Conservation (phyloP, 30 jellyfish, hydroid and myxozoan species). For the Sanderia malayensis region DNA sequence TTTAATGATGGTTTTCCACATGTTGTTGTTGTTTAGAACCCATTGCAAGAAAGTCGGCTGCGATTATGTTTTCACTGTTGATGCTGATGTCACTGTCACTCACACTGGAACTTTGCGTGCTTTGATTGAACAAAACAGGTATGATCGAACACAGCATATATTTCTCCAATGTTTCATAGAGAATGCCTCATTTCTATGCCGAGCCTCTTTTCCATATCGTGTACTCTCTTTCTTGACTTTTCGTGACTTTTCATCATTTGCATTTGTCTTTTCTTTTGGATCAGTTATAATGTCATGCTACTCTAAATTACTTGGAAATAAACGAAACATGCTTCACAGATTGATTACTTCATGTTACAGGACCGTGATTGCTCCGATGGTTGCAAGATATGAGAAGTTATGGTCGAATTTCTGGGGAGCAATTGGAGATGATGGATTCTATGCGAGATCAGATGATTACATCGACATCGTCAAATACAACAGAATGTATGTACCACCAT, state of each 20-base stretch:
- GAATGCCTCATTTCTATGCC: too few species aligned
- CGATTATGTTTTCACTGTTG: conserved; percentile 75
- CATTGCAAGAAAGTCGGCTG: conserved; percentile 76
- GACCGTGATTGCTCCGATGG: conserved; percentile 79
- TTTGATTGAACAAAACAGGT: conserved; percentile 86
- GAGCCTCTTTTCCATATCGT: too few species aligned
- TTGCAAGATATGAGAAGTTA: conserved; percentile 69
- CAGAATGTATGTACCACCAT: conserved; percentile 56
- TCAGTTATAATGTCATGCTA: too few species aligned
- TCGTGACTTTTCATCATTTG: too few species aligned
- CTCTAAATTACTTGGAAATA: too few species aligned
- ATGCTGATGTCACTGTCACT: conserved; percentile 82
- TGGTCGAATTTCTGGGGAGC: conserved; percentile 98
- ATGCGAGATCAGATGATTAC: conserved; percentile 88
- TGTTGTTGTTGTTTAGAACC: conserved; percentile 10
- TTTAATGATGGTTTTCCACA: too few species aligned
- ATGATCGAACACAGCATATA: too few species aligned
- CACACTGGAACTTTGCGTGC: conserved; percentile 55
- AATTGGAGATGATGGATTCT: conserved; percentile 85
- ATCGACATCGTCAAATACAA: conserved; percentile 79
- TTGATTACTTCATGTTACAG: conserved; percentile 17
- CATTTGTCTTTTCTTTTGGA: too few species aligned
- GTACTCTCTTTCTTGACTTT: too few species aligned
- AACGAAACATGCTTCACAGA: too few species aligned
- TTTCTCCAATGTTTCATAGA: too few species aligned